Conservation (phyloP, 2,113 vertebrate species). For the Rhynchomys soricoides region DNA sequence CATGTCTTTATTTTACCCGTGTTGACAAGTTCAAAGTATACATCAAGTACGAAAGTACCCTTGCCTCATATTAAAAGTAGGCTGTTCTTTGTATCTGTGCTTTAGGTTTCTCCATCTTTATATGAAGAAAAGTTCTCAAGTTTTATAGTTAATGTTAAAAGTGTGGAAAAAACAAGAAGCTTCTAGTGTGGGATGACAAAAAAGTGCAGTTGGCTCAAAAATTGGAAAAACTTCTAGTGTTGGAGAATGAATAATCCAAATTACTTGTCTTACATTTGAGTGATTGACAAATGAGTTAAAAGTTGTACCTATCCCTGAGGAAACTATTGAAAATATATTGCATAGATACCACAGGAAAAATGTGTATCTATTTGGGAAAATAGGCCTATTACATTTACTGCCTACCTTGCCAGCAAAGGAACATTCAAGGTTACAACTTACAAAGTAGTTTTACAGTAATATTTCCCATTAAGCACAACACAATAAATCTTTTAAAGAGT, state of each 20-base stretch:
- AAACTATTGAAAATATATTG: slow-evolving; percentile 28
- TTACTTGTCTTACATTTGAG: background rate
- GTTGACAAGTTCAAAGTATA: background rate
- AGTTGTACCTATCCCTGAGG: slow-evolving; percentile 9
- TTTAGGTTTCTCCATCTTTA: background rate
- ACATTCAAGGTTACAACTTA: slow-evolving; percentile 78
- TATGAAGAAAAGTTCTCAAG: background rate
- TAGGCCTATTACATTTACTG: slow-evolving; percentile 65
- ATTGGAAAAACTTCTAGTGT: background rate
- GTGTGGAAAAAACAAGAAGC: background rate
- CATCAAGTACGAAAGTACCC: background rate
- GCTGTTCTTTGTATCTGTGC: background rate
- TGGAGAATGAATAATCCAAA: background rate
- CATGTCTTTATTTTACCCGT: too few species aligned
- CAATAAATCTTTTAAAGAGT: slow-evolving; percentile 73
- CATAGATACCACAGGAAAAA: slow-evolving; percentile 40
- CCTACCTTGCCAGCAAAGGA: slow-evolving; percentile 62
- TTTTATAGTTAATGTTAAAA: background rate
- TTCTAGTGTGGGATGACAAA: background rate
- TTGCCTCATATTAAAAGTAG: background rate
- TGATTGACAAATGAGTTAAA: slow-evolving; percentile 40
- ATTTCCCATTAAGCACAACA: slow-evolving; percentile 74
- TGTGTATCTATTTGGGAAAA: slow-evolving; percentile 65
- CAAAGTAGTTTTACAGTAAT: slow-evolving; percentile 74
- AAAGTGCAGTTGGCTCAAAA: background rate